These are phyloP conservation scores for Hofmannophila pseudospretella DNA, from an alignment of 2,888 invertebrate genomes.

Conservation along the genomic window DNA sequence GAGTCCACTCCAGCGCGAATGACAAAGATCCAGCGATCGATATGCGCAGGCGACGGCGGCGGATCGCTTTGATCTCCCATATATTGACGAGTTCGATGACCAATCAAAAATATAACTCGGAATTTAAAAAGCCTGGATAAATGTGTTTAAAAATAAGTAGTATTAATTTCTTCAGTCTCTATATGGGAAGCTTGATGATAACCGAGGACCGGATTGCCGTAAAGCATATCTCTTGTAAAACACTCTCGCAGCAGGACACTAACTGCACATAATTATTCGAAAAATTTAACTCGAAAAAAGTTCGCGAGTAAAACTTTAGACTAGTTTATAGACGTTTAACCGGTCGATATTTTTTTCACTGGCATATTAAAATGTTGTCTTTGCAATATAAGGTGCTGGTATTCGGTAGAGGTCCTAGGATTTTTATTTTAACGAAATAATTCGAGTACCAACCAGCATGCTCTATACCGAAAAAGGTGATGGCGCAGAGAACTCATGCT, in stretches of 20 bases:
- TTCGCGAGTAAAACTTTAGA: conserved; percentile 34
- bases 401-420: conserved; percentile 60
- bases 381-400: conserved; percentile 63
- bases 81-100: conserved; percentile 59
- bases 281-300: conserved; percentile 17
- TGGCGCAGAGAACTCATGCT: conserved; percentile 47
- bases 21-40: conserved; percentile 67
- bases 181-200: conserved; percentile 5
- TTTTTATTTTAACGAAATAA: conserved; percentile 61
- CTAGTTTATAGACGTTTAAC: conserved; percentile 47
- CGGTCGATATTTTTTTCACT: conserved; percentile 47
- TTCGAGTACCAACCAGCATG: conserved; percentile 48
- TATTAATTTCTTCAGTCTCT: conserved; percentile 4
- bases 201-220: conserved; percentile 3
- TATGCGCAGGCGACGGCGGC: conserved; percentile 48
- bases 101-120: conserved; percentile 62
- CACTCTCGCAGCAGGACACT: conserved; percentile 8
- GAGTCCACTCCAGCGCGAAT: conserved; percentile 57
- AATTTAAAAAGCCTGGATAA: conserved; percentile 19
- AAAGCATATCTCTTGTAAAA: conserved; percentile 10
- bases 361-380: conserved; percentile 55
- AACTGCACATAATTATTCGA: conserved; percentile 14
- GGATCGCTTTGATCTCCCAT: conserved; percentile 58
- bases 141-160: conserved; percentile 5
- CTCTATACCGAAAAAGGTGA: conserved; percentile 66